phyloP scores from a whole-genome alignment of 2,888 invertebrate genomes.

The Thecocarcelia acutangulata region DNA sequence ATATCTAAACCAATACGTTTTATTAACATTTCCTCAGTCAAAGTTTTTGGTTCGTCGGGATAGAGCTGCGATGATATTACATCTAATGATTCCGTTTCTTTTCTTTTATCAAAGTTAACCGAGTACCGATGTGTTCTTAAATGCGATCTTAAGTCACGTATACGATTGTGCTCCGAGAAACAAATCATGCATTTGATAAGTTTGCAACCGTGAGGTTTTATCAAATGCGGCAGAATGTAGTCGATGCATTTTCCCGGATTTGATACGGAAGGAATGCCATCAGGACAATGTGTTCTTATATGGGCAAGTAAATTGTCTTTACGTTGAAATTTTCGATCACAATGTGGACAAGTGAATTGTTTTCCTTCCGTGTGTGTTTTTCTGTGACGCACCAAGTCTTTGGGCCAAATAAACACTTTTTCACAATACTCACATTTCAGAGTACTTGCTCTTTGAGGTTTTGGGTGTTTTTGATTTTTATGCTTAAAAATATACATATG shows the following conservation, averaged over 20 bases:
- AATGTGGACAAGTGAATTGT: slow-evolving; percentile 83
- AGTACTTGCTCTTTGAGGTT: slow-evolving; percentile 76
- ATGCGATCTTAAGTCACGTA: slow-evolving; percentile 77
- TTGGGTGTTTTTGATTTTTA: slow-evolving; percentile 75
- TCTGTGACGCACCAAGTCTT: slow-evolving; percentile 85
- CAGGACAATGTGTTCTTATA: slow-evolving; percentile 82
- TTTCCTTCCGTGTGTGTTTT: slow-evolving; percentile 84
- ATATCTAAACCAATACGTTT: slow-evolving; percentile 74
- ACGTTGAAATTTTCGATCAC: slow-evolving; percentile 84
- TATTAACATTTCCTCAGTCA: slow-evolving; percentile 70
- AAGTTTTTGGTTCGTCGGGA: slow-evolving; percentile 71
- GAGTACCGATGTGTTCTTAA: slow-evolving; percentile 74
- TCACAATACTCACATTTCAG: slow-evolving; percentile 85
- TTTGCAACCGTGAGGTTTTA: slow-evolving; percentile 79
- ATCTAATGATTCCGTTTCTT: slow-evolving; percentile 68
- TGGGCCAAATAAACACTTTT: slow-evolving; percentile 85
- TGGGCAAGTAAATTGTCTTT: slow-evolving; percentile 84
- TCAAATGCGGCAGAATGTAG: slow-evolving; percentile 69
- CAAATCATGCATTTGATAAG: slow-evolving; percentile 80
- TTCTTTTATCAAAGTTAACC: slow-evolving; percentile 70
- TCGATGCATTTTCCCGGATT: slow-evolving; percentile 58
- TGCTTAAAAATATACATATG: slow-evolving; percentile 58
- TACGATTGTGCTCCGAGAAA: slow-evolving; percentile 76
- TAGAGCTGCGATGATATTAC: slow-evolving; percentile 74
- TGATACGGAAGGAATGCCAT: slow-evolving; percentile 43